These are phyloP conservation scores for Cyprinodon variegatus DNA, from an alignment of 2,113 vertebrate species.

Conservation along the genomic window DNA sequence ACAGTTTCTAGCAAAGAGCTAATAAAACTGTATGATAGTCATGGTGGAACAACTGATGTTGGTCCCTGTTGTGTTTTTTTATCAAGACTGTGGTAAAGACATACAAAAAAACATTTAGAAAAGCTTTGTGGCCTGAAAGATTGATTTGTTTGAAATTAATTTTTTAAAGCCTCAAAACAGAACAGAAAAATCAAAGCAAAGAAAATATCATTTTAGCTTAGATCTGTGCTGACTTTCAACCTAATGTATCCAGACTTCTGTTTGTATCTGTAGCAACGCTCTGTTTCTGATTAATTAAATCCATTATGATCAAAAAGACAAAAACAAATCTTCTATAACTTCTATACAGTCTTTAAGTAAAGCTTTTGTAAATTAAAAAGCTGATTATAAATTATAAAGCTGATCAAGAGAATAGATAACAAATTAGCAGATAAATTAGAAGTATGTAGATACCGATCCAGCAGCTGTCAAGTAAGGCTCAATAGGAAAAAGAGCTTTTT, in stretches of 20 bases:
- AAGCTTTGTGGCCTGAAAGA: constrained; percentile 19
- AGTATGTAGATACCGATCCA: constrained; percentile 33
- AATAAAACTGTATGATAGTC: not conserved
- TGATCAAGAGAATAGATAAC: constrained; percentile 10
- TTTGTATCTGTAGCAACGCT: constrained; percentile 37
- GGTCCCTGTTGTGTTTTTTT: constrained; percentile 1
- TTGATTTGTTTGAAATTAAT: constrained; percentile 35
- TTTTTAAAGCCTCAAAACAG: constrained; percentile 22
- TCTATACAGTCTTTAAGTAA: constrained; percentile 29
- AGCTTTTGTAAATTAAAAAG: constrained; percentile 30
- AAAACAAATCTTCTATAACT: constrained; percentile 28
- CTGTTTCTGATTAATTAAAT: constrained; percentile 43
- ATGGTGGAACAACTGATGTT: constrained; percentile 10
- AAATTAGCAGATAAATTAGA: constrained; percentile 32
- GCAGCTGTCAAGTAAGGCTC: constrained; percentile 24
- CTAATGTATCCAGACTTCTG: constrained; percentile 34
- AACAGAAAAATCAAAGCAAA: constrained; percentile 18
- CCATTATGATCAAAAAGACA: constrained; percentile 47
- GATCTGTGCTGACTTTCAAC: constrained; percentile 22
- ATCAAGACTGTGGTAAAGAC: constrained; percentile 7
- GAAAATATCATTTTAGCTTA: constrained; percentile 9
- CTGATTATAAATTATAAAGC: constrained; percentile 24
- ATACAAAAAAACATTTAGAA: constrained; percentile 29
- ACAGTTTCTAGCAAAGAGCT: no score
- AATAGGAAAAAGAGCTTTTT: constrained; percentile 28